Conservation (phyloP, 2,888 invertebrate species). For the Ochropleura plecta region DNA sequence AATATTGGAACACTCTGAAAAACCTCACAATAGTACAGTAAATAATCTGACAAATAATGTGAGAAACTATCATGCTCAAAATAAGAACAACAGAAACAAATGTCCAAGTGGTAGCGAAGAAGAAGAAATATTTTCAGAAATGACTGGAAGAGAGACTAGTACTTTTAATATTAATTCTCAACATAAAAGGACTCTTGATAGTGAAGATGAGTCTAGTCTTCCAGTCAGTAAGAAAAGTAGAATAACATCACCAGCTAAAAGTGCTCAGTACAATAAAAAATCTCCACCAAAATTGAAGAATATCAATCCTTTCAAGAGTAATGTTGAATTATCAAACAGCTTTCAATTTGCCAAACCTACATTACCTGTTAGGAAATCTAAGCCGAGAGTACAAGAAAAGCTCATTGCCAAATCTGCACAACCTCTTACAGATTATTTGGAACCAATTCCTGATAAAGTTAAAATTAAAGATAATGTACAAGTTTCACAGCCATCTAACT, state of each 20-base stretch:
- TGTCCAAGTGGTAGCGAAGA: conserved; percentile 71
- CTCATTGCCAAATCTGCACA: conserved; percentile 72
- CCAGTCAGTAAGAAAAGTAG: conserved; percentile 72
- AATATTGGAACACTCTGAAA: conserved; percentile 68
- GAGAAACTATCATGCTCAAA: conserved; percentile 38
- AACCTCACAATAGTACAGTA: conserved; percentile 34
- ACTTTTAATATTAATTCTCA: conserved; percentile 38
- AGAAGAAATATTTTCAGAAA: conserved; percentile 75
- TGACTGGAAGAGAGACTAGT: conserved; percentile 61
- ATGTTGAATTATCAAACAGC: conserved; percentile 63
- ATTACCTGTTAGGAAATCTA: conserved; percentile 74
- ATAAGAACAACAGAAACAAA: conserved; percentile 27
- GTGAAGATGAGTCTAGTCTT: conserved; percentile 62
- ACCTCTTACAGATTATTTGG: conserved; percentile 59
- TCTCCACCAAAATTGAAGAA: conserved; percentile 45
- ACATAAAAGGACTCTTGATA: conserved; percentile 68
- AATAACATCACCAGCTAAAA: conserved; percentile 66
- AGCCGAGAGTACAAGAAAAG: conserved; percentile 67
- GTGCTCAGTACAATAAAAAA: conserved; percentile 36
- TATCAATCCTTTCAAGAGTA: conserved; percentile 39
- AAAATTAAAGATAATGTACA: conserved; percentile 19
- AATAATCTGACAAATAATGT: conserved; percentile 29
- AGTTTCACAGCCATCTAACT: conserved; percentile 26
- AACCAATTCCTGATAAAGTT: conserved; percentile 26
- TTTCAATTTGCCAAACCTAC: conserved; percentile 80